Conservation (phyloP, 35 echinoderm and acorn worm species). For the Apostichopus japonicus region DNA sequence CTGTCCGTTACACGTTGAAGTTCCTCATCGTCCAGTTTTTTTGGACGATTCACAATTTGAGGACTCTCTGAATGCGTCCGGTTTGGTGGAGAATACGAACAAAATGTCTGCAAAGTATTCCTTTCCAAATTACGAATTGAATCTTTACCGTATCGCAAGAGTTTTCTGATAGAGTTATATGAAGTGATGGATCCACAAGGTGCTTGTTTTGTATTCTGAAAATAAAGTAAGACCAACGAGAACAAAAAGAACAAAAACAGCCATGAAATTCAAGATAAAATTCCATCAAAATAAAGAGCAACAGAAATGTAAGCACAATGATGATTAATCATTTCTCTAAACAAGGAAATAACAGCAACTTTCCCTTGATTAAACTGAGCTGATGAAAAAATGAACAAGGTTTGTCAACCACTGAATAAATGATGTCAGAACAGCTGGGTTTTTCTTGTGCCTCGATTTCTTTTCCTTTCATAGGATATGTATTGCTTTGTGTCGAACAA, state of each 20-base stretch:
- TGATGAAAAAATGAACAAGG: too few relatives aligned
- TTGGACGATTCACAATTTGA: background rate
- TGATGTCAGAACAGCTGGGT: too few relatives aligned
- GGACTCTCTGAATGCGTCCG: too few relatives aligned
- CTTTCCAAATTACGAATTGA: slow-evolving; percentile 1
- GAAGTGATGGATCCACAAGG: background rate
- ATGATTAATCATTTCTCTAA: too few relatives aligned
- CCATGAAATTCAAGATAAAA: background rate
- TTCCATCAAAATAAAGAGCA: background rate
- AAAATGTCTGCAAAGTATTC: background rate
- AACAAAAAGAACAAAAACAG: background rate
- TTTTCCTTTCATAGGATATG: too few relatives aligned
- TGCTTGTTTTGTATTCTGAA: background rate
- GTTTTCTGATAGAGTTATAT: slow-evolving; percentile 27
- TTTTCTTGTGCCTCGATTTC: too few relatives aligned
- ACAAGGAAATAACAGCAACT: too few relatives aligned
- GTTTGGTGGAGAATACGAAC: background rate
- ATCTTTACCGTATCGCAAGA: background rate
- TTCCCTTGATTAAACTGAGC: too few relatives aligned
- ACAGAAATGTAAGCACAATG: too few relatives aligned
- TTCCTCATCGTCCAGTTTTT: background rate
- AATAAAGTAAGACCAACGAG: background rate
- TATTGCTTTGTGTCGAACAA: too few relatives aligned
- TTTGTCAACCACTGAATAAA: too few relatives aligned
- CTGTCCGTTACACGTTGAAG: too few relatives aligned